These are phyloP conservation scores for Aelia acuminata DNA, from an alignment of 2,888 invertebrate genomes.

Conservation along the genomic window DNA sequence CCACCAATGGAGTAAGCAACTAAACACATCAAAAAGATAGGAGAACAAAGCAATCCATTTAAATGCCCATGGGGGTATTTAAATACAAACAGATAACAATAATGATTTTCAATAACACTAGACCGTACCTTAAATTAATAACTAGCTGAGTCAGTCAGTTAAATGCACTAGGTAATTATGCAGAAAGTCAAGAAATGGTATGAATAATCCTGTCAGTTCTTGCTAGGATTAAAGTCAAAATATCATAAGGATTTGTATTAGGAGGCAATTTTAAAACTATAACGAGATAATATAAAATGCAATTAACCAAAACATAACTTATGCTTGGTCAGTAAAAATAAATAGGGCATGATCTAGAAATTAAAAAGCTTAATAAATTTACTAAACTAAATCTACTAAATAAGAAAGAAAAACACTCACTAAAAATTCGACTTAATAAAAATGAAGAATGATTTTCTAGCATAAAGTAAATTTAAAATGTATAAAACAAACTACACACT, in stretches of 20 bases:
- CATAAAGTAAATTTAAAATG: background rate
- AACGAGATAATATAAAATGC: background rate
- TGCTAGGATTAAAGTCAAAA: slow-evolving; percentile 29
- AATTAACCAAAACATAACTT: background rate
- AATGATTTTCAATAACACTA: background rate
- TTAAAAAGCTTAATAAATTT: background rate
- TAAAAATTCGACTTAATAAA: background rate
- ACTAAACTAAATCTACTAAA: background rate
- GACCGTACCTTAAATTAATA: background rate
- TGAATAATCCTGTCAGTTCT: slow-evolving; percentile 15
- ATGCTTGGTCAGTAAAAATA: slow-evolving; percentile 43
- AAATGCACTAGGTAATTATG: background rate
- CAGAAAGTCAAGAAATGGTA: background rate
- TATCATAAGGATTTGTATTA: background rate
- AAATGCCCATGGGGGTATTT: slow-evolving; percentile 33
- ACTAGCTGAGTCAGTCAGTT: background rate
- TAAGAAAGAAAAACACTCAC: background rate
- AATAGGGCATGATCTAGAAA: slow-evolving; percentile 42
- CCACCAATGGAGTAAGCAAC: background rate
- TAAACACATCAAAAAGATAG: background rate
- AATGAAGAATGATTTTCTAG: background rate
- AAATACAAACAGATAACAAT: background rate
- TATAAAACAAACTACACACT: background rate
- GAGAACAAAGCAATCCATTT: slow-evolving; percentile 9
- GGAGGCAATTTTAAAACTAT: background rate